Percentiles rank a stretch among this genome's conserved stretches.
Conservation (phyloP, 2,888 invertebrate species). For the Noctua janthe region DNA sequence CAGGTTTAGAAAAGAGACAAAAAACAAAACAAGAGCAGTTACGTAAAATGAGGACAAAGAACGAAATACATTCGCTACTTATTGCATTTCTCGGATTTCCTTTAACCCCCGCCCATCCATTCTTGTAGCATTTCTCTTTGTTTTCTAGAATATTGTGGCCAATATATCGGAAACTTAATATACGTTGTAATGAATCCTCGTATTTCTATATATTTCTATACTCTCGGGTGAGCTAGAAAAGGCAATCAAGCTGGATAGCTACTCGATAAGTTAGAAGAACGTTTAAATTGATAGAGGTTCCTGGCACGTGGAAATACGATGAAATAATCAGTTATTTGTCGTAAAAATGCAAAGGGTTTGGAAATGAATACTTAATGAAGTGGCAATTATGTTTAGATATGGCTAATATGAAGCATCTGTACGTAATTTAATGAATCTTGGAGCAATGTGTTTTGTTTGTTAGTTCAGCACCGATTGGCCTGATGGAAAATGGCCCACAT, state of each 20-base stretch:
- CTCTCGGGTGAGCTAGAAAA: not conserved
- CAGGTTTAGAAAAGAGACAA: not conserved
- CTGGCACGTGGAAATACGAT: not conserved
- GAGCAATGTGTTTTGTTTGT: not conserved
- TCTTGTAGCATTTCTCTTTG: conserved; percentile 35
- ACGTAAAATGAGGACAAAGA: conserved; percentile 32
- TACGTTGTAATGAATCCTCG: conserved; percentile 45
- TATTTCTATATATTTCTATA: conserved; percentile 9
- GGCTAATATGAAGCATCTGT: not conserved
- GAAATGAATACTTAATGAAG: not conserved
- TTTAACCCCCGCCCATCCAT: conserved; percentile 10
- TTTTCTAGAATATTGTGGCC: conserved; percentile 41
- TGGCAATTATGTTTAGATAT: not conserved
- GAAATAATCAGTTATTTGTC: not conserved
- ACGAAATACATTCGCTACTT: conserved; percentile 24
- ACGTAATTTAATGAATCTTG: not conserved
- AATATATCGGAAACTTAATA: conserved; percentile 44
- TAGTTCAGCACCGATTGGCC: not conserved
- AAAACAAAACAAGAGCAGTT: conserved; percentile 1
- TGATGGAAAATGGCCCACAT: not conserved
- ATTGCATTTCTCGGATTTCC: conserved; percentile 42
- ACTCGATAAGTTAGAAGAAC: not conserved
- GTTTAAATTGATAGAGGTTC: conserved; percentile 4
- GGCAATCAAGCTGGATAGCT: conserved; percentile 22
- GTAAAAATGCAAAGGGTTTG: not conserved